Base-by-base conservation (phyloP, 2,797 vertebrate genomes). In the Myripristis jacobus region DNA sequence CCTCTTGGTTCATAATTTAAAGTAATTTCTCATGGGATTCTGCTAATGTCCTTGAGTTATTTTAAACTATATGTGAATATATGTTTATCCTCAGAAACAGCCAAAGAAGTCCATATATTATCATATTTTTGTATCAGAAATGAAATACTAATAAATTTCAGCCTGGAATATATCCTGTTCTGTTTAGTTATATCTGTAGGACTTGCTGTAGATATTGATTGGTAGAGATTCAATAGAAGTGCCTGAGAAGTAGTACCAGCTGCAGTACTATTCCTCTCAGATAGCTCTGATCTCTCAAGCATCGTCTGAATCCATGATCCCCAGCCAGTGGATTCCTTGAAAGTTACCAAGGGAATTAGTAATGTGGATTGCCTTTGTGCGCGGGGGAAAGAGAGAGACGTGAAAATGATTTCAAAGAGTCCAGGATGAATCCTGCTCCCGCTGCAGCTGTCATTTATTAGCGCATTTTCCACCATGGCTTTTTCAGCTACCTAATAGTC, bases 351-450 rank as follows among this genome's bases (percentile, higher is more conserved):
- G 84, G 86, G 89, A 90, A 86, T 87, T 64, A n/a, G 75, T 81
- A 81, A 81, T 82, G 80, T 88, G 88, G 84, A 92, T 91, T 88
- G 88, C 85, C 75, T 91, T 90, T 82, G 84, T 83, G 86, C 78
- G 76, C 24, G 0, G 7, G 82, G 84, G 87, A 82, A 72, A 80
- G 70, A 43, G 81, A 82, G 81, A 87, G 83, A 91, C 74, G 77
- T 86, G 82, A 67, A 87, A 81, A 87, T 86, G 75, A 91, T 93
- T 93, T 91, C 83, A 91, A 93, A 92, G 82, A 85, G 84, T 70
- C 74, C 68, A 50, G 77, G 81, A 92, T 92, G 87, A 91, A 90
- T 93, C 89, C 83, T 4, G 19, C 76, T 87, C 80, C 73, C 78
- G 51, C 73, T 74, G 67, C 76, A 79, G 77, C 79, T 83, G 81